Conservation (phyloP, 2,888 invertebrate species). For the Pristionchus japonicus region DNA sequence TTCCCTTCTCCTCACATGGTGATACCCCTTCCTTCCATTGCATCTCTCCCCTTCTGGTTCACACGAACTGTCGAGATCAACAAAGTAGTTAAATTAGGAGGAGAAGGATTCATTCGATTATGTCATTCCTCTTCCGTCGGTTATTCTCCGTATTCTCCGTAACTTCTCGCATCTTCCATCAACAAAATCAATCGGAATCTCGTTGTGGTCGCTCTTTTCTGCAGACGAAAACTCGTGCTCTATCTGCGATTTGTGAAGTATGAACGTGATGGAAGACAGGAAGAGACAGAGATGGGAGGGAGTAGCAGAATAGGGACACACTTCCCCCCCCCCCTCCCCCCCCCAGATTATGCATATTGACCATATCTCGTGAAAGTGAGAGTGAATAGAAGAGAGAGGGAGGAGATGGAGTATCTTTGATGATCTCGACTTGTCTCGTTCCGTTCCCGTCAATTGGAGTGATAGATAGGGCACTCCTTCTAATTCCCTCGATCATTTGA, state of each 20-base stretch:
- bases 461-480: background rate
- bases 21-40: background rate
- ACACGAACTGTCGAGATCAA: background rate
- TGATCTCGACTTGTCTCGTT: background rate
- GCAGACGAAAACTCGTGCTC: background rate
- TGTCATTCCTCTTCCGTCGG: background rate
- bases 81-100: background rate
- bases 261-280: background rate
- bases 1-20: background rate
- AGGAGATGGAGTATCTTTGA: conserved; percentile 1
- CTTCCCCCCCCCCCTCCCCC: too few relatives aligned
- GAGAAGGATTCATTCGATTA: background rate
- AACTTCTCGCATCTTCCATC: background rate
- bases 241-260: background rate
- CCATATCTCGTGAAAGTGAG: conserved; percentile 9
- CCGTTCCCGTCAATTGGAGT: background rate
- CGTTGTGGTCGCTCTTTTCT: background rate
- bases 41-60: background rate
- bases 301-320: background rate
- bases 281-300: background rate
- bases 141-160: background rate
- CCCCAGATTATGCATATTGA: conserved; percentile 1
- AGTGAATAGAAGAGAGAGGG: background rate
- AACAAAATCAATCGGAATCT: background rate
- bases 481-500: background rate